Conservation (phyloP, 2,113 vertebrate species). For the Crotalus tigris region DNA sequence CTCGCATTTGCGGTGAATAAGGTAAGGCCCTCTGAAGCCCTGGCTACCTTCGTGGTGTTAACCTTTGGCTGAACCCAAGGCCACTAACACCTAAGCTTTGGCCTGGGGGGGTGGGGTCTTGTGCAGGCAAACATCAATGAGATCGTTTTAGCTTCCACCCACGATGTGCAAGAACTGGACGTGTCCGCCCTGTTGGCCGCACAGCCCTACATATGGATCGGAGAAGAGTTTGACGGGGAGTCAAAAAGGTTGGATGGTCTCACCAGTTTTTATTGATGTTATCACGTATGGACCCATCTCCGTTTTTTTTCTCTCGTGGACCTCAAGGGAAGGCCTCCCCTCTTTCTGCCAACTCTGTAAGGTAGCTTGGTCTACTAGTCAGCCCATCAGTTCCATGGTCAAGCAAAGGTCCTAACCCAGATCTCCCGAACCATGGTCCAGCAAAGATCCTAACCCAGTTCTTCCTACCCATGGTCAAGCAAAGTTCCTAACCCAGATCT, state of each 20-base stretch:
- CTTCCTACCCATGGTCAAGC: background rate
- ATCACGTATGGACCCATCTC: too few species aligned
- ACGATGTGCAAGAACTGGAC: conserved; percentile 97
- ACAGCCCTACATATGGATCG: conserved; percentile 95
- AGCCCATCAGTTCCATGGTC: background rate
- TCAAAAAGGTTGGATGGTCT: conserved; percentile 83
- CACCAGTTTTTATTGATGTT: background rate
- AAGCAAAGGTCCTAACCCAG: background rate
- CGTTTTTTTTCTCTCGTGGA: background rate
- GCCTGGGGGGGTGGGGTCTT: conserved; percentile 15
- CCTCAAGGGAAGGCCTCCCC: background rate
- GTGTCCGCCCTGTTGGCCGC: conserved; percentile 87
- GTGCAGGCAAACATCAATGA: conserved; percentile 88
- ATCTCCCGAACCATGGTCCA: background rate
- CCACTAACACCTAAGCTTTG: conserved; percentile 25
- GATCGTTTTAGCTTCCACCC: conserved; percentile 95
- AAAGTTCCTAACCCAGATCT: background rate
- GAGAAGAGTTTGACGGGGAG: conserved; percentile 94
- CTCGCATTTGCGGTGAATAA: conserved; percentile 98
- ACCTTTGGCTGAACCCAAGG: background rate
- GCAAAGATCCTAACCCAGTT: background rate
- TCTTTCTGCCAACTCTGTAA: background rate
- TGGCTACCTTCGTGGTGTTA: background rate
- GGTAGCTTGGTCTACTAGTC: background rate
- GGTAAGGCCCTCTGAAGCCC: conserved; percentile 65